Conservation (phyloP, 2,113 vertebrate genomes). For the Callospermophilus lateralis region DNA sequence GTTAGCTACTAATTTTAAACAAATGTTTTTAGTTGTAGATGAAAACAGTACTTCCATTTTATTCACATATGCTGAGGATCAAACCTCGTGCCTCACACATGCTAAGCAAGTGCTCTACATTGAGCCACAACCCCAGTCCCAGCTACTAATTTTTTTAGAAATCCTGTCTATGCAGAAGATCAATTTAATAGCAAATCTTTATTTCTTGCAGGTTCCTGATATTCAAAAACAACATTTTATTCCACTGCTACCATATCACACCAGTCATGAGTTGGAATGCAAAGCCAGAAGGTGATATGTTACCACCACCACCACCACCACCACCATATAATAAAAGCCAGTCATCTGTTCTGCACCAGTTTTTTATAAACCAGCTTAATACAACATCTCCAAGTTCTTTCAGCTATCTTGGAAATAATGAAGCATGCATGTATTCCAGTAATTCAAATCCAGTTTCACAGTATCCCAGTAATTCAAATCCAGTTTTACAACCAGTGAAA, state of each 20-base stretch:
- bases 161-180: background rate
- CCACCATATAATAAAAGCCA: constrained; percentile 64
- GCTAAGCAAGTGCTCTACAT: too few species aligned
- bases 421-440: constrained; percentile 27
- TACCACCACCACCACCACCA: constrained; percentile 48
- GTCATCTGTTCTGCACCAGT: constrained; percentile 55
- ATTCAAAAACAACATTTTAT: constrained; percentile 57
- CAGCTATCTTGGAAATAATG: constrained; percentile 75
- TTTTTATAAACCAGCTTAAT: constrained; percentile 47
- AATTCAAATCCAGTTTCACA: constrained; percentile 11
- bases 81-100: too few species aligned
- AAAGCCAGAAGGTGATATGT: constrained; percentile 65
- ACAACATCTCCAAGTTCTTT: constrained; percentile 69
- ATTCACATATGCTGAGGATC: too few species aligned
- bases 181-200: constrained; percentile 52
- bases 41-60: too few species aligned
- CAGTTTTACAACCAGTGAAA: constrained; percentile 48
- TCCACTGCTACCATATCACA: background rate
- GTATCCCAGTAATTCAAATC: constrained; percentile 56
- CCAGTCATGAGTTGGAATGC: constrained; percentile 87
- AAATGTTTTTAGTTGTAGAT: too few species aligned
- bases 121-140: too few species aligned
- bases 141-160: background rate
- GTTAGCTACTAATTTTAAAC: background rate
- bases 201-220: constrained; percentile 75